Evolutionary conservation across 2,113 vertebrate species (phyloP).

Genomic region (Lathamus discolor): DNA sequence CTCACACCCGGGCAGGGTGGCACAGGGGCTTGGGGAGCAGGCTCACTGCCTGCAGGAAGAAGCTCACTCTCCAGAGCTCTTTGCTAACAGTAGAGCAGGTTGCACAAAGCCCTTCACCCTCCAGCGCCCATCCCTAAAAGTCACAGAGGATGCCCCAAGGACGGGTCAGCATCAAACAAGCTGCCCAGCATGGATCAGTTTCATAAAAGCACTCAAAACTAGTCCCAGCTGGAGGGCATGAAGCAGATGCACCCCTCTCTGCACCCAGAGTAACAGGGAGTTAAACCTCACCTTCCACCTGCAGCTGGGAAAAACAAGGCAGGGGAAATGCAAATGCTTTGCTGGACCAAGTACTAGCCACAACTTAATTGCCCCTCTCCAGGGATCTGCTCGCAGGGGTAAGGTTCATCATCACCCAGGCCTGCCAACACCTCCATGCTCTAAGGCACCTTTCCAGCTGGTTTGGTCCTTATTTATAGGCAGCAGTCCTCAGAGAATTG

Average conservation of each 20-base stretch:
- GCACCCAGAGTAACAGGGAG: neutral
- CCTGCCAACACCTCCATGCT: neutral
- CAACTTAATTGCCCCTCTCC: neutral
- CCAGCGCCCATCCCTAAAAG: neutral
- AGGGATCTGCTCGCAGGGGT: neutral
- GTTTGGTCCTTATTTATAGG: conserved; percentile 1
- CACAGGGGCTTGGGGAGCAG: neutral
- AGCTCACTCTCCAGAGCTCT: neutral
- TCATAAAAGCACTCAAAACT: neutral
- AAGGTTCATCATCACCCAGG: neutral
- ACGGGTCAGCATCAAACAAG: neutral
- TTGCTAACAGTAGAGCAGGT: neutral
- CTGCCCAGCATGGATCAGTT: neutral
- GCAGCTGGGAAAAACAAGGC: neutral
- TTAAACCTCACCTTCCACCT: neutral
- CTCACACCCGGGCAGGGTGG: neutral
- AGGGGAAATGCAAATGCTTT: neutral
- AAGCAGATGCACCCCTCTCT: fast-evolving
- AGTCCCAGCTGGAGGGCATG: neutral
- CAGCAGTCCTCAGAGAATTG: neutral
- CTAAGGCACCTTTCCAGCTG: neutral
- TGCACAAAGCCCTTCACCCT: neutral
- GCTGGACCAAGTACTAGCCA: neutral
- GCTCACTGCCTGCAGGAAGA: neutral
- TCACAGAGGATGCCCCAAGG: neutral